These are phyloP conservation scores for Drosophila gaucha DNA, from an alignment of 2,888 invertebrate genomes.

Conservation along the genomic window DNA sequence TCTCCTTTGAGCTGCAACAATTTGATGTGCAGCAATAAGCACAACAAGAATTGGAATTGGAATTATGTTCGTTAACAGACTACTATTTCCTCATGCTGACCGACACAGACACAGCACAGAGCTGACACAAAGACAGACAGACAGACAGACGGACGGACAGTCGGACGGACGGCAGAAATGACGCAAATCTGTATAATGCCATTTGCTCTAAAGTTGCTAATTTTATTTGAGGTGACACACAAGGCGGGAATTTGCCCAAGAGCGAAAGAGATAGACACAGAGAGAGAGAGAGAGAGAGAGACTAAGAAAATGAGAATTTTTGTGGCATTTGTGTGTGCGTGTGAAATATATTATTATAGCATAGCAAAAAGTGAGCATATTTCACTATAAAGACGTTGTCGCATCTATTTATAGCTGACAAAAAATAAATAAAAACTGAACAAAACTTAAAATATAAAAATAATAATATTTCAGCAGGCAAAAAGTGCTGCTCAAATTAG, in stretches of 20 bases:
- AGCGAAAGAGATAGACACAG: constrained; percentile 4
- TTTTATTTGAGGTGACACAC: constrained; percentile 82
- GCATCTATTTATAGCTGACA: constrained; percentile 64
- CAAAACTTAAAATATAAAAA: constrained; percentile 48
- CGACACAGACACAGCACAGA: constrained; percentile 9
- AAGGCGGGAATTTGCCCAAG: constrained; percentile 69
- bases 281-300: constrained; percentile 1
- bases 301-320: constrained; percentile 42
- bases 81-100: constrained; percentile 24
- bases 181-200: constrained; percentile 76
- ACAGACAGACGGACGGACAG: not conserved
- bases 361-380: constrained; percentile 60
- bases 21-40: constrained; percentile 27
- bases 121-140: constrained; percentile 3
- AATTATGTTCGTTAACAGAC: constrained; percentile 47
- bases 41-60: constrained; percentile 30
- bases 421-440: constrained; percentile 27
- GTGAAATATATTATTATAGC: constrained; percentile 61
- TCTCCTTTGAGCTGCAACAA: constrained; percentile 37
- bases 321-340: constrained; percentile 14
- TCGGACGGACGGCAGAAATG: constrained; percentile 54
- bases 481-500: constrained; percentile 74
- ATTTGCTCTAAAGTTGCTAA: constrained; percentile 76
- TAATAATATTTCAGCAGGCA: constrained; percentile 64
- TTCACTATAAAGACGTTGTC: constrained; percentile 54